These are phyloP conservation scores for Camponotus floridanus DNA, from an alignment of 1,140 invertebrate genomes.

Conservation along the genomic window DNA sequence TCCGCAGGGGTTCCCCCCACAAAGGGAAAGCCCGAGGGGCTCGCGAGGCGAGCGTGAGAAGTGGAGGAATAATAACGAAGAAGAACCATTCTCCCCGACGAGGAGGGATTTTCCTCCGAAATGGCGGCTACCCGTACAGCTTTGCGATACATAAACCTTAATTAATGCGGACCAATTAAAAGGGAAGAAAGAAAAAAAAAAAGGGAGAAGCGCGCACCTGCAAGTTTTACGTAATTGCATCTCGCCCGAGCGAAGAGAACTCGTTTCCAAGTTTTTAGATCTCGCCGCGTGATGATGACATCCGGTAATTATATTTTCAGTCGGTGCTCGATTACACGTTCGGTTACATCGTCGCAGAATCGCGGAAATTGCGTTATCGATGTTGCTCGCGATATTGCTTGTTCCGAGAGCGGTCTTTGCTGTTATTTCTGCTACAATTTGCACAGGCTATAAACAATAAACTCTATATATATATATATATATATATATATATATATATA, in stretches of 20 bases:
- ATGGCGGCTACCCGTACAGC: background rate
- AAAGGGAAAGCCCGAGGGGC: background rate
- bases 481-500: background rate
- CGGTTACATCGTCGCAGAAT: slow-evolving; percentile 3
- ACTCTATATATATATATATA: background rate
- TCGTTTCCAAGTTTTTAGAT: slow-evolving; percentile 34
- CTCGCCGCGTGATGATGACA: slow-evolving; percentile 3
- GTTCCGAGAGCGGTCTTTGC: slow-evolving; percentile 3
- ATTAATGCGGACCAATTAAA: slow-evolving; percentile 75
- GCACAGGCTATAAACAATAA: background rate
- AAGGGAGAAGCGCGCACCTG: slow-evolving; percentile 5
- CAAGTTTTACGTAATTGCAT: slow-evolving; percentile 5
- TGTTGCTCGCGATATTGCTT: background rate
- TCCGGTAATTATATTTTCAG: slow-evolving; percentile 31
- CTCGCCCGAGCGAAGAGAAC: background rate
- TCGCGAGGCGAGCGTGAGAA: background rate
- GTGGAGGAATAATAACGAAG: slow-evolving; percentile 45
- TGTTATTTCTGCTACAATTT: background rate
- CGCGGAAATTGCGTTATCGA: slow-evolving; percentile 26
- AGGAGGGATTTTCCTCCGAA: slow-evolving; percentile 27
- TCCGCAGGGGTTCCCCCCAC: background rate
- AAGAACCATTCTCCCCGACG: slow-evolving; percentile 17
- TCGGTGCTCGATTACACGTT: slow-evolving; percentile 48
- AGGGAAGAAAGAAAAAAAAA: slow-evolving; percentile 55
- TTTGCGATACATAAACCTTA: slow-evolving; percentile 64